These are phyloP conservation scores for Hylomyscus alleni DNA, from an alignment of 2,797 vertebrate species.

Conservation along the genomic window DNA sequence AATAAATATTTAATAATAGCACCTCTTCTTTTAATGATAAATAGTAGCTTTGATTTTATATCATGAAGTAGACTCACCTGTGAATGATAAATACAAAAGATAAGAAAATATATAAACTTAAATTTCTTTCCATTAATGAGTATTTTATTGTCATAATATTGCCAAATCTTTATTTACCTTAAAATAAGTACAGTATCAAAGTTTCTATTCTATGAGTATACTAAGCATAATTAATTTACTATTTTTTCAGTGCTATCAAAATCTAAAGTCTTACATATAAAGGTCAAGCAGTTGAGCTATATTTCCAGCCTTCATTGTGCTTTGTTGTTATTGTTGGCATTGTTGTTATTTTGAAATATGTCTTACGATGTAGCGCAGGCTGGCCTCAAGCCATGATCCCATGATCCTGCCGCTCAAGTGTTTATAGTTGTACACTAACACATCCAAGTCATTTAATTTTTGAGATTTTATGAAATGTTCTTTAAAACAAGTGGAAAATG, in stretches of 20 bases:
- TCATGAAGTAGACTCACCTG: not conserved
- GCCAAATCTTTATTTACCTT: not conserved
- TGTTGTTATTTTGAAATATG: not conserved
- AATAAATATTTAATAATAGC: not conserved
- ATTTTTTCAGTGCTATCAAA: not conserved
- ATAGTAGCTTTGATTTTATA: not conserved
- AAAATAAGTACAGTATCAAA: constrained; percentile 34
- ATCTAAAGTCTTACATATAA: not conserved
- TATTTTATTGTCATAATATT: constrained; percentile 29
- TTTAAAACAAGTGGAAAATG: not conserved
- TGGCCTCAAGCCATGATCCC: not conserved
- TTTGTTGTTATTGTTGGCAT: not conserved
- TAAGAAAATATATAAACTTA: not conserved
- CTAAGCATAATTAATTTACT: not conserved
- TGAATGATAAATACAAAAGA: not conserved
- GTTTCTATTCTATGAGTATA: not conserved
- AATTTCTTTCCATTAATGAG: not conserved
- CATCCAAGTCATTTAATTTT: not conserved
- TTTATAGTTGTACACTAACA: not conserved
- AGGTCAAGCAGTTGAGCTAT: not conserved
- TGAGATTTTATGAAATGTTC: not conserved
- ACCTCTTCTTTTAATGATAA: not conserved
- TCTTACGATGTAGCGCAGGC: not conserved
- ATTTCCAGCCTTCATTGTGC: not conserved
- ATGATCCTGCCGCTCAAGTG: not conserved